Evolutionary conservation across 2,113 vertebrate species (phyloP).

Genomic region (Noturus placidus): DNA sequence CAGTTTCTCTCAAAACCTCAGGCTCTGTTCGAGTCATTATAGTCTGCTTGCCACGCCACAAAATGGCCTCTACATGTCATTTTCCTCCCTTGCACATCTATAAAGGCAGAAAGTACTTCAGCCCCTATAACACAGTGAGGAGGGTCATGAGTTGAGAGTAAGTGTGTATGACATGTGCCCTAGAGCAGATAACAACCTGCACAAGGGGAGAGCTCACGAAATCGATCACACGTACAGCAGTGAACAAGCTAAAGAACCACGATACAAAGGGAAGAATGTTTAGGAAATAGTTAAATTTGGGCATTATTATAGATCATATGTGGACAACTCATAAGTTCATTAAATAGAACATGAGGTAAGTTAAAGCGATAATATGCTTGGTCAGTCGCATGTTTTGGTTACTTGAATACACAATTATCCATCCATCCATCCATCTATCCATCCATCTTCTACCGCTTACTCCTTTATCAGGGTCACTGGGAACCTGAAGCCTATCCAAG

Average conservation of each 20-base stretch:
- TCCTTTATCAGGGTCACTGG: too few species aligned
- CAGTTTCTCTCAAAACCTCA: neutral
- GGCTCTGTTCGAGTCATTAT: neutral
- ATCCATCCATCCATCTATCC: too few species aligned
- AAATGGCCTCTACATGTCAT: slow-evolving; percentile 28
- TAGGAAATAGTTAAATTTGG: neutral
- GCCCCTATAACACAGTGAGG: slow-evolving; percentile 23
- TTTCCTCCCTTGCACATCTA: slow-evolving; percentile 13
- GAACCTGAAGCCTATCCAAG: too few species aligned
- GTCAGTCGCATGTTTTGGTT: neutral
- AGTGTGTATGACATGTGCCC: slow-evolving; percentile 36
- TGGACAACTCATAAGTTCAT: neutral
- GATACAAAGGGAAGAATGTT: too few species aligned
- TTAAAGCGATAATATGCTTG: neutral
- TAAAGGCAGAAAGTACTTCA: slow-evolving; percentile 23
- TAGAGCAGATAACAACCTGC: slow-evolving; percentile 37
- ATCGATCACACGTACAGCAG: neutral
- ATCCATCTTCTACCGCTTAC: too few species aligned
- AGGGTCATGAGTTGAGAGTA: slow-evolving; percentile 21
- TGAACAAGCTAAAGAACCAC: neutral
- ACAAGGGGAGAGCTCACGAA: slow-evolving; percentile 23
- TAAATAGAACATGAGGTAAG: neutral
- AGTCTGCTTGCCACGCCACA: slow-evolving; percentile 5
- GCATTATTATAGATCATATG: neutral
- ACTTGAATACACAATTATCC: neutral